Base-by-base conservation (phyloP, 2,113 vertebrate genomes). In the Cnemophilus loriae region DNA sequence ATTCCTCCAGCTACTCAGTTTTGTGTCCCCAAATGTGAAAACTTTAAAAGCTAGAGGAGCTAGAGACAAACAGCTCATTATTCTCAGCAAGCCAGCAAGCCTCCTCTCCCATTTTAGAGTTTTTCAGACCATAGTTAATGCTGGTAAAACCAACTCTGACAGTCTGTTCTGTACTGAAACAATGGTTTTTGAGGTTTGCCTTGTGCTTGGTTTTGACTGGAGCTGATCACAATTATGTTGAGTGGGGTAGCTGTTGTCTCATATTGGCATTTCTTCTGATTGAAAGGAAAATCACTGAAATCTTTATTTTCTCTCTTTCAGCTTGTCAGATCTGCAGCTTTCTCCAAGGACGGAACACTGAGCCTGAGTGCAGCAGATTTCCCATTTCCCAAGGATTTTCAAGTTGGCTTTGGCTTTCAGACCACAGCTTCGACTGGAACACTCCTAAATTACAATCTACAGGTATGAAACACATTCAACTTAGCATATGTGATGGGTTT, bases 371-470 rank as follows among this genome's bases (percentile, higher is more conserved):
- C 94, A 4, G 26, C 46, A 14, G 83, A 59, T 21, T 92, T 96
- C 18, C 71, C 93, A 3, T 94, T 68, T 55, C 83, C 97, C 6
- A 42, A 84, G 33, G 85, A 97, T 63, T 98, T 98, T 84, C 98
- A 98, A 94, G 93, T 97, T 77, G 97, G 98, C 35, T 98, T 98
- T 92, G 98, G 98, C 37, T 98, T 98, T 95, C 96, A 97, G 84
- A 98, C 98, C 28, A 95, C 84, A 47, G 81, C 97, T 47, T 94
- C 96, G 0, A 90, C 95, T 69, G 98, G 98, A 39, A 82, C 96
- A 14, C 95, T 98, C 85, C 49, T 98, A 46, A 94, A 69, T 90
- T 97, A 98, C 49, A 95, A 92, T 63, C 70, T 94, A 28, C 16
- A 24, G 97, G 98, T 98, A 98, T 60, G 95, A 91, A 84, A 89